Conservation (phyloP, 1,140 invertebrate species). For the Drosophila nasuta region DNA sequence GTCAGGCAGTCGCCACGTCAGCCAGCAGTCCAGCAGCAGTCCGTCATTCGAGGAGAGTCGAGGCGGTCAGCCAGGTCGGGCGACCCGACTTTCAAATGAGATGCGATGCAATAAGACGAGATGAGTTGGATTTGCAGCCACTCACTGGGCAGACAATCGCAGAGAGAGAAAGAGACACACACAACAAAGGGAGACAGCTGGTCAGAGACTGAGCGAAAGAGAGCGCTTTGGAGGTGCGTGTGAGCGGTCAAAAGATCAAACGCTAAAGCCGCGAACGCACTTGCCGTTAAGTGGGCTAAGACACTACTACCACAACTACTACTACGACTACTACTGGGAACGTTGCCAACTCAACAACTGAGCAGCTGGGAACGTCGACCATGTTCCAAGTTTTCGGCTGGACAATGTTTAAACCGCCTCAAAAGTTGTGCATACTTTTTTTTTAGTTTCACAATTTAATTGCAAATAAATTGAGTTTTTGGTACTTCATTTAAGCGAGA, state of each 20-base stretch:
- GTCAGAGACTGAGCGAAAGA: not conserved
- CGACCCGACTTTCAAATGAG: conserved; percentile 68
- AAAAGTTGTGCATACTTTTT: conserved; percentile 21
- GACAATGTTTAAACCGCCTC: conserved; percentile 60
- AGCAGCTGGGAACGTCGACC: conserved; percentile 14
- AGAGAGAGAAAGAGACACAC: not conserved
- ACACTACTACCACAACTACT: not conserved
- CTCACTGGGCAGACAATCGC: not conserved
- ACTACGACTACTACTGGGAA: conserved; percentile 11
- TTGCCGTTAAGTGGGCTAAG: conserved; percentile 53
- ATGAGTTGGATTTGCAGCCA: conserved; percentile 22
- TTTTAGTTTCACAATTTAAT: conserved; percentile 75
- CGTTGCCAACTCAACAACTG: conserved; percentile 12
- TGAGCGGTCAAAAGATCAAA: conserved; percentile 68
- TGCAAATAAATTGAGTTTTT: conserved; percentile 85
- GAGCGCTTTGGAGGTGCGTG: conserved; percentile 30
- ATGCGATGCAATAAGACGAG: conserved; percentile 44
- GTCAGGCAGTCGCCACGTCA: conserved; percentile 10
- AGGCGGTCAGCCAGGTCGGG: conserved; percentile 35
- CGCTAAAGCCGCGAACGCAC: conserved; percentile 68
- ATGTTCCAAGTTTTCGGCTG: conserved; percentile 40
- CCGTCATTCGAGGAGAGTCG: not conserved
- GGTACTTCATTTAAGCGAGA: conserved; percentile 84
- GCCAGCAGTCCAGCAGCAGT: not conserved
- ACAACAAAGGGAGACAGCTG: not conserved